phyloP scores from a whole-genome alignment of 2,888 invertebrate genomes.

The Allygus modestus region DNA sequence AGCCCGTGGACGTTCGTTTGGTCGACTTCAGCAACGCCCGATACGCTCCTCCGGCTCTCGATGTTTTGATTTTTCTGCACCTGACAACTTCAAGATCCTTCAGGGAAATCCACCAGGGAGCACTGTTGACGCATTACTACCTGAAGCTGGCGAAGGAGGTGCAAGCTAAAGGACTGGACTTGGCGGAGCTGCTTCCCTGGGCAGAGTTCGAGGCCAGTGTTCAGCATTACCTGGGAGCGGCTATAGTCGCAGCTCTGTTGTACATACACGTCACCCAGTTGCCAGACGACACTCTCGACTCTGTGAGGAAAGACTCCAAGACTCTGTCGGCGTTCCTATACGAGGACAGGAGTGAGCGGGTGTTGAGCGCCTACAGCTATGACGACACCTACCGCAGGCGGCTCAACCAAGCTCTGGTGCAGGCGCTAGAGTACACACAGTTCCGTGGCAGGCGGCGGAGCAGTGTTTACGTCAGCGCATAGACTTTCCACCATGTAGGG shows the following conservation, averaged over 20 bases:
- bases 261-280: conserved; percentile 45
- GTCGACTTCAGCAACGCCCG: conserved; percentile 56
- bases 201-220: conserved; percentile 55
- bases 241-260: conserved; percentile 32
- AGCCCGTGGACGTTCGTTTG: conserved; percentile 46
- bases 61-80: conserved; percentile 53
- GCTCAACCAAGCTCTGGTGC: conserved; percentile 54
- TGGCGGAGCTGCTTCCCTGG: conserved; percentile 47
- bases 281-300: conserved; percentile 46
- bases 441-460: conserved; percentile 65
- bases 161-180: conserved; percentile 31
- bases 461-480: conserved; percentile 61
- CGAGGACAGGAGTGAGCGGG: conserved; percentile 51
- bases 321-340: conserved; percentile 3
- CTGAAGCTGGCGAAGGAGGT: conserved; percentile 54
- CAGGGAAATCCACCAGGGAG: conserved; percentile 56
- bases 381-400: conserved; percentile 55
- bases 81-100: conserved; percentile 55
- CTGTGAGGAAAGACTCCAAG: conserved; percentile 28
- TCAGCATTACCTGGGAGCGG: conserved; percentile 44
- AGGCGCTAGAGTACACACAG: conserved; percentile 63
- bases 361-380: conserved; percentile 43
- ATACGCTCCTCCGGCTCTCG: conserved; percentile 53
- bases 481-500: background rate
- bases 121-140: conserved; percentile 59